A percentile compares a stretch with the other conserved stretches of the same genome.
These are phyloP conservation scores for Argyresthia goedartella DNA, from an alignment of 2,888 invertebrate species.

Conservation along the genomic window DNA sequence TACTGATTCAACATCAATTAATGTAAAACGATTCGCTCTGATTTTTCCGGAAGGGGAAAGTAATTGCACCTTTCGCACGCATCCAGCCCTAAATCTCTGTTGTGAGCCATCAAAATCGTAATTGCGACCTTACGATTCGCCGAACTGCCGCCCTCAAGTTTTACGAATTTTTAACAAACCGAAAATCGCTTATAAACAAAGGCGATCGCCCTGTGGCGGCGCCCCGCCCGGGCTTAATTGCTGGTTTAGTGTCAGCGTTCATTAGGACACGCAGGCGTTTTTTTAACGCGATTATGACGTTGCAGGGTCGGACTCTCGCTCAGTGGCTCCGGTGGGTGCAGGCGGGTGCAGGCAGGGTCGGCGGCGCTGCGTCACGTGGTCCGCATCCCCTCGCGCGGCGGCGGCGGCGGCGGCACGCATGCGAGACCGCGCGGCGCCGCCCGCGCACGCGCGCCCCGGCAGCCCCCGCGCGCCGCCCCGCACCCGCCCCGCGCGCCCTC, in stretches of 20 bases:
- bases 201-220: constrained; percentile 26
- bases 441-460: constrained; percentile 48
- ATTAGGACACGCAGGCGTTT: constrained; percentile 64
- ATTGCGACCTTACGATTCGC: constrained; percentile 53
- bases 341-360: too few species aligned
- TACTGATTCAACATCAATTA: too few species aligned
- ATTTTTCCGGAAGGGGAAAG: too few species aligned
- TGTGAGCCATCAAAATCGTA: constrained; percentile 43
- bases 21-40: too few species aligned
- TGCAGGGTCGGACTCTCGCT: constrained; percentile 38
- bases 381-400: constrained; percentile 67
- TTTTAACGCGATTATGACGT: constrained; percentile 67
- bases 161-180: constrained; percentile 50
- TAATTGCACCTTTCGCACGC: too few species aligned
- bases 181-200: constrained; percentile 50
- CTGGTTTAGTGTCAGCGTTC: constrained; percentile 59
- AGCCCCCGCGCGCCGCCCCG: constrained; percentile 40
- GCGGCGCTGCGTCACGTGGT: constrained; percentile 71
- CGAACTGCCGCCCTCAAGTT: constrained; percentile 33
- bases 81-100: constrained; percentile 27
- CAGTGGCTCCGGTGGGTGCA: constrained; percentile 30
- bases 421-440: constrained; percentile 67
- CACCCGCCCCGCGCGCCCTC: constrained; percentile 54
- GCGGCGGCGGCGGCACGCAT: constrained; percentile 69
- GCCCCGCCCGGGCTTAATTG: constrained; percentile 48